Evolutionary conservation across 2,888 invertebrate species (phyloP), one percentile per base, ranked within the genome.

Genomic region (Drosophila fungiperda): DNA sequence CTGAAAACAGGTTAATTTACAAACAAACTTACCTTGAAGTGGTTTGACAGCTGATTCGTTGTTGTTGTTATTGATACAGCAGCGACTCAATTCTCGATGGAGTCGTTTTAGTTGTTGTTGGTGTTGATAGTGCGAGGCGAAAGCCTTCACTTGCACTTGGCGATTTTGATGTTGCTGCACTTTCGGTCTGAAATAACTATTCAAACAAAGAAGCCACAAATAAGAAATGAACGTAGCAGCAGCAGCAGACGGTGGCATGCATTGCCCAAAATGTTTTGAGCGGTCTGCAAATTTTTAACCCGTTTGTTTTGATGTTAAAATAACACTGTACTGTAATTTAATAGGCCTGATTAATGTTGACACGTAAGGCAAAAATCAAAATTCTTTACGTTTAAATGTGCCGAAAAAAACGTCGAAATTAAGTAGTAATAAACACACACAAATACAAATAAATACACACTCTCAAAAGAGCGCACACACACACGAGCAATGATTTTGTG

Each of bases 11-110:
- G 88, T 88, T 87, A 71, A 78, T 78, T 82, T 76, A 73, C 77
- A 83, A 89, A 84, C 80, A 87, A 76, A 90, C 87, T 87, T 73
- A 87, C 87, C 90, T 87, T 87, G 90, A 83, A 87, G 81, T 75
- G 62, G 69, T 74, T 78, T 82, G 68, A 65, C 79, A 75, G 79
- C 79, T 80, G 73, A 79, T 65, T 69, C 67, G 64, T 67, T 65
- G 57, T 53, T 69, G 76, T 58, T 66, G 52, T 67, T 65, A 54
- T 50, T 68, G 74, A 58, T 68, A 61, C 49, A 75, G 61, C 55
- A 75, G 52, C 69, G 38, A 65, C 52, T 77, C 50, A 54, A 67
- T 74, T 82, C 78, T 74, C 54, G 63, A 55, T 50, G 65, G 35
- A 65, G 57, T 57, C 32, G 35, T 50, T 20, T 17, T 38, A 53